These are phyloP conservation scores for Pachycephus smyrnensis DNA, from an alignment of 2,888 invertebrate species.

Conservation along the genomic window DNA sequence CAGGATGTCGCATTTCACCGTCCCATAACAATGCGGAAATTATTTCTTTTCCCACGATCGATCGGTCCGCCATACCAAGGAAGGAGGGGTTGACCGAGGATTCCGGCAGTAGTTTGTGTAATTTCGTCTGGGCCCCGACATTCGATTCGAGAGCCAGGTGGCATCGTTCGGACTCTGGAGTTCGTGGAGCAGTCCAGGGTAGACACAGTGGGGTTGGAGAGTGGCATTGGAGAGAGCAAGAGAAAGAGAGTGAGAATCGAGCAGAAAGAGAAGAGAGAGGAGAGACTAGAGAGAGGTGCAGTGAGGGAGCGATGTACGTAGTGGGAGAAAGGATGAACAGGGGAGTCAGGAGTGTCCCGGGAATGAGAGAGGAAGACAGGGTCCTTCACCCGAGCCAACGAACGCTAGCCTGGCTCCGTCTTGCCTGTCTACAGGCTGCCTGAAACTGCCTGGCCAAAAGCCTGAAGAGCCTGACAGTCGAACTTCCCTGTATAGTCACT, in stretches of 20 bases:
- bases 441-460: constrained; percentile 4
- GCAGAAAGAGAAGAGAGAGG: constrained; percentile 10
- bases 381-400: constrained; percentile 49
- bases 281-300: constrained; percentile 15
- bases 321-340: constrained; percentile 25
- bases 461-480: neutral
- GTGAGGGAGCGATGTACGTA: constrained; percentile 12
- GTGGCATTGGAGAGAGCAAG: constrained; percentile 16
- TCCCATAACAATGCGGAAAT: neutral
- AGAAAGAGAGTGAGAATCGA: constrained; percentile 16
- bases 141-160: constrained; percentile 9
- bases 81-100: neutral
- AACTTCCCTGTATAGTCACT: neutral
- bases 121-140: constrained; percentile 28
- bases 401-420: constrained; percentile 27
- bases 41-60: neutral
- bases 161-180: neutral
- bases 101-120: constrained; percentile 26
- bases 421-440: constrained; percentile 25
- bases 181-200: neutral
- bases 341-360: constrained; percentile 23
- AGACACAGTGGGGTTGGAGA: neutral
- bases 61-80: neutral
- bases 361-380: constrained; percentile 35
- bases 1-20: neutral